Conservation (phyloP, 2,797 vertebrate species). For the Ctenosaura bakeri region DNA sequence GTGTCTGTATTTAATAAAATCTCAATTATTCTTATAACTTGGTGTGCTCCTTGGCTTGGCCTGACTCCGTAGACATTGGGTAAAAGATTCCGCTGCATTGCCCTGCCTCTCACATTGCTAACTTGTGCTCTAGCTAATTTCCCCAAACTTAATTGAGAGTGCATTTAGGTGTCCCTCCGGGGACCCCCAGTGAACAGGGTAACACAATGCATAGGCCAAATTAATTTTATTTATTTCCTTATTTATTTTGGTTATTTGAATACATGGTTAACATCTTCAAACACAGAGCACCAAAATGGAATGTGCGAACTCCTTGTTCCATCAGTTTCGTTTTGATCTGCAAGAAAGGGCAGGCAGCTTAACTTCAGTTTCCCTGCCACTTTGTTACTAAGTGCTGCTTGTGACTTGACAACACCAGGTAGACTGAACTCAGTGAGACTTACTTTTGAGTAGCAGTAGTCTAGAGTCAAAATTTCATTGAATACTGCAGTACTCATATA, state of each 20-base stretch:
- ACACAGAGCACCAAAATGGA: not conserved
- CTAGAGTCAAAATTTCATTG: too few species aligned
- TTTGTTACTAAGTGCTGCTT: not conserved
- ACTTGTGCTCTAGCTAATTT: too few species aligned
- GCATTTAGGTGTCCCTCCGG: too few species aligned
- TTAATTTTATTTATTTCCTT: not conserved
- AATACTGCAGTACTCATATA: not conserved
- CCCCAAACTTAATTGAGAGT: too few species aligned
- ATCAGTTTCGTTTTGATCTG: not conserved
- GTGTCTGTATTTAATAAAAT: too few species aligned
- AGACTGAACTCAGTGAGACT: not conserved
- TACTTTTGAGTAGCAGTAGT: not conserved
- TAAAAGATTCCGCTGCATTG: too few species aligned
- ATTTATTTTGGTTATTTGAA: not conserved
- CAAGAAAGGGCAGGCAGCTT: not conserved
- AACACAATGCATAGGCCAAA: slow-evolving; percentile 36
- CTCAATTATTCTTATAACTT: too few species aligned
- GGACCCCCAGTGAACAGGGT: too few species aligned
- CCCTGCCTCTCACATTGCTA: too few species aligned
- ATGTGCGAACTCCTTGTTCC: not conserved
- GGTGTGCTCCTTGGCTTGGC: too few species aligned
- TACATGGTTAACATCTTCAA: not conserved
- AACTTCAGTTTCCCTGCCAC: not conserved
- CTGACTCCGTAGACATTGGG: too few species aligned
- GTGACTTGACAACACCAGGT: not conserved